A percentile compares a stretch with the other conserved stretches of the same genome.
Conservation (phyloP, 1,140 invertebrate genomes). For the Scaptomyza graminum region DNA sequence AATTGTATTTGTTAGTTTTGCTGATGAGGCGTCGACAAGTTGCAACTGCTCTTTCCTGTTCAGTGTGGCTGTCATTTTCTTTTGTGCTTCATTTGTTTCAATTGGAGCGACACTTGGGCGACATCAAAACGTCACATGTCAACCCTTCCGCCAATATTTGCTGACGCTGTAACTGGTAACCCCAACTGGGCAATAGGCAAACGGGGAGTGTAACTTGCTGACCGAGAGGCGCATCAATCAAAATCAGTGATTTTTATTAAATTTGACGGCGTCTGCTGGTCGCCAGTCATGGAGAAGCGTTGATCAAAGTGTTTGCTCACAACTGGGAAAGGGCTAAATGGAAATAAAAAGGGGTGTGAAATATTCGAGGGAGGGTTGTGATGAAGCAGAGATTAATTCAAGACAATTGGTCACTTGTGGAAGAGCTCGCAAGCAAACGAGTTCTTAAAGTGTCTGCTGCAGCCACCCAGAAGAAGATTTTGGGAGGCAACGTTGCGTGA, state of each 20-base stretch:
- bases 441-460: conserved; percentile 25
- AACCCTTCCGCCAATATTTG: conserved; percentile 78
- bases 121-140: conserved; percentile 73
- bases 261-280: conserved; percentile 82
- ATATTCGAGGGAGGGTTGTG: conserved; percentile 36
- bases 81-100: conserved; percentile 78
- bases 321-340: conserved; percentile 9
- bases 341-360: conserved; percentile 53
- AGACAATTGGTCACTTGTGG: conserved; percentile 79
- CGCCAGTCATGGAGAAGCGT: conserved; percentile 49
- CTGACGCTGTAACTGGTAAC: conserved; percentile 46
- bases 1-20: neutral
- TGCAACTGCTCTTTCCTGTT: conserved; percentile 73
- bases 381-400: conserved; percentile 77
- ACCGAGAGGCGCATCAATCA: conserved; percentile 81
- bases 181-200: conserved; percentile 15
- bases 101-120: conserved; percentile 76
- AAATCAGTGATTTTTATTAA: conserved; percentile 84
- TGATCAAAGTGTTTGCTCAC: conserved; percentile 71
- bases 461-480: conserved; percentile 29
- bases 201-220: conserved; percentile 34
- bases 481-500: conserved; percentile 27
- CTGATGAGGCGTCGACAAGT: conserved; percentile 63
- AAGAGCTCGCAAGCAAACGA: conserved; percentile 1
- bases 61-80: conserved; percentile 7